Evolutionary conservation across 2,888 invertebrate genomes (phyloP).

Genomic region (Chrysomela aeneicollis): DNA sequence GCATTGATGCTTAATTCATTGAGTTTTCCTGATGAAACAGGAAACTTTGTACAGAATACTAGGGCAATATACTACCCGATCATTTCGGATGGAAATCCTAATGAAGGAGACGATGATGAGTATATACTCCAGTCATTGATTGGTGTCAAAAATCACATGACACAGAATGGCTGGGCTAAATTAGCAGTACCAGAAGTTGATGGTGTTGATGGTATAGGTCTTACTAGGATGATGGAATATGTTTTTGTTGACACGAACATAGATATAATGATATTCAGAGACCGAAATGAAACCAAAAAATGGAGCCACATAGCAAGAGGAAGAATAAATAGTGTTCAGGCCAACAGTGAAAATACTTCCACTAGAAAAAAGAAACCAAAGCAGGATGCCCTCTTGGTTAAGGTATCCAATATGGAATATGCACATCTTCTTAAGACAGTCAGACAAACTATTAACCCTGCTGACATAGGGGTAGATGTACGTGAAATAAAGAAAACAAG

Average conservation of each 20-base stretch:
- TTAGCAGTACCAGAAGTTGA: constrained; percentile 26
- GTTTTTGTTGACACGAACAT: constrained; percentile 14
- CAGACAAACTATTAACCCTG: too few relatives aligned
- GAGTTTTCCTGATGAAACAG: constrained; percentile 35
- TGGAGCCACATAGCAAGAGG: too few relatives aligned
- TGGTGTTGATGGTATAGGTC: constrained; percentile 8
- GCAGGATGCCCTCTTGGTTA: too few relatives aligned
- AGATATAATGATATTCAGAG: not conserved
- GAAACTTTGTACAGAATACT: constrained; percentile 22
- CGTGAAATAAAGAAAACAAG: too few relatives aligned
- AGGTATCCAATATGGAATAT: too few relatives aligned
- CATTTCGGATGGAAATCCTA: not conserved
- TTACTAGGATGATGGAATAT: constrained; percentile 24
- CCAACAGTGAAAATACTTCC: too few relatives aligned
- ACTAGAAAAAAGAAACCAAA: too few relatives aligned
- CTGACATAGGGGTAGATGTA: too few relatives aligned
- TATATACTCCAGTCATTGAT: constrained; percentile 12
- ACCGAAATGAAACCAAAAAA: too few relatives aligned
- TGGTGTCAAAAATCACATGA: constrained; percentile 17
- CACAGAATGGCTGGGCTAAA: constrained; percentile 14
- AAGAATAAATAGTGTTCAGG: too few relatives aligned
- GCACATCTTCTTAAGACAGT: too few relatives aligned
- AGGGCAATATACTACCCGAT: constrained; percentile 31
- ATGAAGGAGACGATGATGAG: not conserved
- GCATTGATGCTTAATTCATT: constrained; percentile 33